Percentiles rank a stretch among this genome's conserved stretches.
Conservation (phyloP, 2,888 invertebrate species). For the Drosophila paramelanica region DNA sequence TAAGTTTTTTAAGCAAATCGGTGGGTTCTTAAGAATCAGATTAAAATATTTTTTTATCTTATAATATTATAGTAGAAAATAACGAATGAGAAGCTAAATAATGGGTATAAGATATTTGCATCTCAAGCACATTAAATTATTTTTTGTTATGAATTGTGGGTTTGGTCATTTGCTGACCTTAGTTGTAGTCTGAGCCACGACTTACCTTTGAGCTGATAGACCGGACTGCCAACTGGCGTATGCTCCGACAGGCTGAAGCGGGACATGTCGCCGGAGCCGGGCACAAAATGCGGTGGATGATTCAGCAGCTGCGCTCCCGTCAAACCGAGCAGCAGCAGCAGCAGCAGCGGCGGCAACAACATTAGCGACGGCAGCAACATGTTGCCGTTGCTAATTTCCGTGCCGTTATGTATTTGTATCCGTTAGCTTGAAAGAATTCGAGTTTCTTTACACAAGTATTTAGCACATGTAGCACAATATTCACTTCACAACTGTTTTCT, state of each 20-base stretch:
- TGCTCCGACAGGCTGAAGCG: constrained; percentile 90
- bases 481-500: constrained; percentile 9
- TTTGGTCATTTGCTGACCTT: constrained; percentile 42
- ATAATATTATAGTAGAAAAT: too few species aligned
- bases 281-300: constrained; percentile 90
- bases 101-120: not conserved
- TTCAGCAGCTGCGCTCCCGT: constrained; percentile 87
- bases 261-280: constrained; percentile 91
- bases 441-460: constrained; percentile 60
- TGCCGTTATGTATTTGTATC: constrained; percentile 68
- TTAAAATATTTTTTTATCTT: too few species aligned
- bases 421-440: constrained; percentile 54
- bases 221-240: constrained; percentile 90
- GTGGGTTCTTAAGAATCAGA: too few species aligned
- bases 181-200: constrained; percentile 6
- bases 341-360: constrained; percentile 32
- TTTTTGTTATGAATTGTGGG: constrained; percentile 27
- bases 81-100: too few species aligned
- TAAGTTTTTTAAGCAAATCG: too few species aligned
- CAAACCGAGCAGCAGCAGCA: constrained; percentile 38
- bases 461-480: constrained; percentile 63
- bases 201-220: constrained; percentile 90
- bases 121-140: not conserved
- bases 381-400: constrained; percentile 70
- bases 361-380: constrained; percentile 61